Base-by-base conservation (phyloP, 2,113 vertebrate species). In the Semnopithecus entellus region DNA sequence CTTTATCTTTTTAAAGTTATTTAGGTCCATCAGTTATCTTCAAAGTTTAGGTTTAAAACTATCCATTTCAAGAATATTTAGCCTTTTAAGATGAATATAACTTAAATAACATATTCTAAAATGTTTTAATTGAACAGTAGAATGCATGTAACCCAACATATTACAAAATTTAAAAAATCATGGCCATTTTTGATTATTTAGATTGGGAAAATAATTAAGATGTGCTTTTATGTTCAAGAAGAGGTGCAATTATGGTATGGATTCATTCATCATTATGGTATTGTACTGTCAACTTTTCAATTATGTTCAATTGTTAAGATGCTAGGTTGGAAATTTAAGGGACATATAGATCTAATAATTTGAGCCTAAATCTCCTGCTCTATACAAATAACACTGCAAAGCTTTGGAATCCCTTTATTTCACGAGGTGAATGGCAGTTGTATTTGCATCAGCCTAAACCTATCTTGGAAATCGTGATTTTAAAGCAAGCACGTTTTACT, bases 401-500 rank as follows among this genome's bases (percentile, higher is more conserved):
- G 55, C 81, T 75, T 20, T 30, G 30, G 59, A 88, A 86, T 82
- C 88, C 61, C 48, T 95, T 72, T 94, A 81, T 95, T 84, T 93
- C 79, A 88, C 43, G 30, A 84, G 23, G n/a, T 83, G 95, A 97
- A 35, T 76, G 94, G 84, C 81, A 92, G 78, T 1, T 75, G 55
- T 88, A 30, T 95, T 76, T 88, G 73, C 68, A 38, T 93, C 72
- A 18, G 18, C 48, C 80, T 66, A 8, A 52, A 59, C 50, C 81
- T 93, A 43, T 61, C 75, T 92, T 90, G 40, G 55, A 88, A 91
- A 52, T 57, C 14, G 25, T 80, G 90, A 95, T 95, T 96, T 96
- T 78, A 96, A 97, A 97, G 85, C 68, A 95, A 97, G 91, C 93
- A 91, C 22, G 5, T 94, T 96, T 90, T 73, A 55, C 59, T 76